Evolutionary conservation across 1,140 invertebrate genomes (phyloP), one percentile per base, ranked within the genome.

Genomic region (Drosophila lacertosa): DNA sequence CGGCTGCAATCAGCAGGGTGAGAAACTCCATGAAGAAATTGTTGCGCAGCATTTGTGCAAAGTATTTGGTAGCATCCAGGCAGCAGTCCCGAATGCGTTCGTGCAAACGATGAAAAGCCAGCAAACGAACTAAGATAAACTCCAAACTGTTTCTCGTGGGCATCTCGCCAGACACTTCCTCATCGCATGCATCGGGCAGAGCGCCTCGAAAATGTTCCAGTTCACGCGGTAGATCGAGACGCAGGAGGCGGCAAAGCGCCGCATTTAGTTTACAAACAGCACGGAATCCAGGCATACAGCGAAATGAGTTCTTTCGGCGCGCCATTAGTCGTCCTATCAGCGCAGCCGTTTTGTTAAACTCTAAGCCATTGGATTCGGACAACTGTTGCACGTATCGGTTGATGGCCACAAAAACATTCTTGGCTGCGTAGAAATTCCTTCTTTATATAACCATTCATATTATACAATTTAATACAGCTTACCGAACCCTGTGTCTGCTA

Each of bases 301-400:
- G 73, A 54, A 91, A 91, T 0, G 89, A 91, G 33, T 83, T 90
- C 29, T 91, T 89, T 2, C 89, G 77, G 1, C 89, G 77, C 4
- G 89, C 88, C 75, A 90, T 89, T 0, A 91, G 57, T 2, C 89
- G 66, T 5, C 80, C 81, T 20, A 90, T 71, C 15, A 91, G 33
- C 1, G 89, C 89, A 3, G 89, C 83, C 3, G 88, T 74, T 13
- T 91, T 32, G 9, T 74, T 67, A 6, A 91, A 90, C 4, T 83
- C 83, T 20, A 37, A 20, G 0, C 54, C 44, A 35, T 71, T 58
- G 4, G 54, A 48, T 3, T 51, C 20, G 15, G 37, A 42, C 16
- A 72, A 33, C 33, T 73, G 76, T 39, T 80, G 67, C 47, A 84
- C 48, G 33, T 81, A 90, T 24, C 62, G 64, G 18, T 89, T 81